phyloP scores from a whole-genome alignment of 2,113 vertebrate species.

The Anser brachyrhynchus region DNA sequence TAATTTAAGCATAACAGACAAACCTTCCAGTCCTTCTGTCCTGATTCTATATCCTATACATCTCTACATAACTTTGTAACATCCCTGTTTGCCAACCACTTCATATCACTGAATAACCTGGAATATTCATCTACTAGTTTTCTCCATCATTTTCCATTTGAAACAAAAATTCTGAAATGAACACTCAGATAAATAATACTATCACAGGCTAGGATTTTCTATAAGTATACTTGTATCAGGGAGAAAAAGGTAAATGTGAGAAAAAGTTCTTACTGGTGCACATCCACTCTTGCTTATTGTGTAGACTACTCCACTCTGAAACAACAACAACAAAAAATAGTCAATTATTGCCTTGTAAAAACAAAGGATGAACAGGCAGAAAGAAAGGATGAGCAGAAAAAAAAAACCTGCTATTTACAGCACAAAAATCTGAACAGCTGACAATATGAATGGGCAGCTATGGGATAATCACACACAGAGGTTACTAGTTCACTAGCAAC shows the following conservation, averaged over 20 bases:
- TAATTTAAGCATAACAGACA: background rate
- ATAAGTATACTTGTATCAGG: background rate
- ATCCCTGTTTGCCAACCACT: background rate
- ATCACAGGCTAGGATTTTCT: background rate
- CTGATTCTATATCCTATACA: background rate
- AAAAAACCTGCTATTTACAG: background rate
- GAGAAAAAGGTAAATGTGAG: background rate
- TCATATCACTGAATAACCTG: background rate
- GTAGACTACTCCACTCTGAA: constrained; percentile 54
- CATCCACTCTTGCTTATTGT: constrained; percentile 58
- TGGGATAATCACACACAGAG: background rate
- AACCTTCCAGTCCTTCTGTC: background rate
- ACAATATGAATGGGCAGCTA: too few species aligned
- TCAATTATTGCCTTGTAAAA: background rate
- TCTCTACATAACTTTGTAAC: background rate
- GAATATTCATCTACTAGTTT: background rate
- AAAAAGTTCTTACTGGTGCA: constrained; percentile 52
- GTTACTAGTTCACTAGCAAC: background rate
- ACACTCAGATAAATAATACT: background rate
- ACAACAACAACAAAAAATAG: background rate
- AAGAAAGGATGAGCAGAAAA: background rate
- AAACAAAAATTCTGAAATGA: background rate
- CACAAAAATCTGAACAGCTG: background rate
- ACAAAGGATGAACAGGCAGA: background rate
- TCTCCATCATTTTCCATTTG: background rate